phyloP scores from a whole-genome alignment of 2,888 invertebrate species.

The Fragum sueziense region DNA sequence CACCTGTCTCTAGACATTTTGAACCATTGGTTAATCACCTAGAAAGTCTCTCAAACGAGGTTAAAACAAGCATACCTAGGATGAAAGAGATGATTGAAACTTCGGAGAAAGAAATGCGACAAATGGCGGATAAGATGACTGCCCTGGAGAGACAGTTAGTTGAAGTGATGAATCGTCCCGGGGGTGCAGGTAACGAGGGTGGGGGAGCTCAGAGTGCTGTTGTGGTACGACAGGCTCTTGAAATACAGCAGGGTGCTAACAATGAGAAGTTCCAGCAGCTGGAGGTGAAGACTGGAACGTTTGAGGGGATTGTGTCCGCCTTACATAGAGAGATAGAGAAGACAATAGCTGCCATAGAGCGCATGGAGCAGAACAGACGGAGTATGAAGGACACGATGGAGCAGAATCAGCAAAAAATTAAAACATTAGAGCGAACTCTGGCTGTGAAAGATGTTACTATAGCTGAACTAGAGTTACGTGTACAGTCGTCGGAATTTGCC shows the following conservation, averaged over 20 bases:
- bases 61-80: neutral
- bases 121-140: constrained; percentile 14
- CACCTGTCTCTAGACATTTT: neutral
- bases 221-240: constrained; percentile 25
- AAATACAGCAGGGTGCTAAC: constrained; percentile 35
- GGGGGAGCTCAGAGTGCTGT: neutral
- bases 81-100: neutral
- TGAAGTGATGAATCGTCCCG: constrained; percentile 22
- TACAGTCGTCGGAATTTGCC: constrained; percentile 71
- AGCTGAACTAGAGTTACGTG: constrained; percentile 70
- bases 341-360: constrained; percentile 68
- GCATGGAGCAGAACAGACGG: constrained; percentile 55
- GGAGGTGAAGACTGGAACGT: constrained; percentile 64
- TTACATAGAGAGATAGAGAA: constrained; percentile 74
- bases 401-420: constrained; percentile 57
- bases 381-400: constrained; percentile 51
- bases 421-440: constrained; percentile 58
- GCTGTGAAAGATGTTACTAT: constrained; percentile 67
- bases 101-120: neutral
- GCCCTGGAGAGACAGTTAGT: constrained; percentile 36
- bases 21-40: neutral
- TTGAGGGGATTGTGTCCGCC: constrained; percentile 70
- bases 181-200: neutral
- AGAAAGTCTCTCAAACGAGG: neutral
- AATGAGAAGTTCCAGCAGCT: constrained; percentile 47